A percentile compares a stretch with the other conserved stretches of the same genome.
Conservation (phyloP, 2,113 vertebrate genomes). For the Mystacornis crossleyi region DNA sequence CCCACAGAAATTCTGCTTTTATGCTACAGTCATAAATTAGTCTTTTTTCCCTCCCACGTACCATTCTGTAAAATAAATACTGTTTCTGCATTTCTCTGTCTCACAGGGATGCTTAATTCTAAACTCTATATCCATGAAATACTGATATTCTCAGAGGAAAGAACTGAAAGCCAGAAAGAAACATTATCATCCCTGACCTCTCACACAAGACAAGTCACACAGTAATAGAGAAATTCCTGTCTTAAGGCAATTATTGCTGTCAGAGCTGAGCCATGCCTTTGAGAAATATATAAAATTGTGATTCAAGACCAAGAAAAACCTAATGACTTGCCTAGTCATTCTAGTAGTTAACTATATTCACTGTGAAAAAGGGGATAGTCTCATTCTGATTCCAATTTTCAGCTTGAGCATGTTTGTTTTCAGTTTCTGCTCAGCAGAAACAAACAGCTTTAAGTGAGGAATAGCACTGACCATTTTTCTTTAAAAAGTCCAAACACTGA, state of each 20-base stretch:
- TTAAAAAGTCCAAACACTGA: background rate
- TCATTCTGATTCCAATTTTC: background rate
- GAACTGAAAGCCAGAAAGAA: constrained; percentile 1
- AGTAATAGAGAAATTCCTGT: background rate
- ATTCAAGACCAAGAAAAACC: background rate
- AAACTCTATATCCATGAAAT: background rate
- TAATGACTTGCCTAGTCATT: background rate
- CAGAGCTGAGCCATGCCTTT: background rate
- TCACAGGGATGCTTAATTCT: background rate
- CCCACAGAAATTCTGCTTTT: background rate
- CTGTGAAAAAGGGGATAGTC: background rate
- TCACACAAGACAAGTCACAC: background rate
- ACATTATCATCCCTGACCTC: background rate
- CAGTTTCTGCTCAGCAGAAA: background rate
- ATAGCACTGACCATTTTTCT: background rate
- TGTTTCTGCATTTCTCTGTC: background rate
- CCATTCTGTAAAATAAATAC: background rate
- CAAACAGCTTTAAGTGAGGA: background rate
- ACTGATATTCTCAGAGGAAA: background rate
- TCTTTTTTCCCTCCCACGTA: background rate
- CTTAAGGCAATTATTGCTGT: background rate
- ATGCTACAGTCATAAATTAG: background rate
- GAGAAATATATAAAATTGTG: background rate
- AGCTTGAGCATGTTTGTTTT: background rate
- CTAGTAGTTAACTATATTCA: background rate